Percentiles rank a stretch among this genome's conserved stretches.
Evolutionary conservation across 1,140 invertebrate species (phyloP).

Genomic region (Nylanderia fulva): DNA sequence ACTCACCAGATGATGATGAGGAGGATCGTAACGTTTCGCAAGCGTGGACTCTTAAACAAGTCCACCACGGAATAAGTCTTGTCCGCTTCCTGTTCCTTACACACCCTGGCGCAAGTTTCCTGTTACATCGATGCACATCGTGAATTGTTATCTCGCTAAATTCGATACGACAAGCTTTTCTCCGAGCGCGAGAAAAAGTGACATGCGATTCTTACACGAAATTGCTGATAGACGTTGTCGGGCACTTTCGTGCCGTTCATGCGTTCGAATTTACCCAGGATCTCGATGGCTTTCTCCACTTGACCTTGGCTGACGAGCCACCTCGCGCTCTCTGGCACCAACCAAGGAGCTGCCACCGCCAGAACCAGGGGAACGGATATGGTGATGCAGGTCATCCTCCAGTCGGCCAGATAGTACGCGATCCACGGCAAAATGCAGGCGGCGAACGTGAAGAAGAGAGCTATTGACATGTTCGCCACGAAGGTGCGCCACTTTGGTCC

Average conservation of each 20-base stretch:
- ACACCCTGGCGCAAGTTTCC: slow-evolving; percentile 88
- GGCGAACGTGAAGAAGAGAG: slow-evolving; percentile 94
- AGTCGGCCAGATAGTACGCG: slow-evolving; percentile 91
- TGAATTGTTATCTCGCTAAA: neutral
- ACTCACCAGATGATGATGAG: slow-evolving; percentile 91
- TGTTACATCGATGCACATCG: slow-evolving; percentile 73
- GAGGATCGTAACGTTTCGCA: slow-evolving; percentile 90
- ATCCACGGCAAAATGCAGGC: slow-evolving; percentile 93
- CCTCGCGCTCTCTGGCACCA: slow-evolving; percentile 94
- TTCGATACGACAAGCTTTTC: neutral
- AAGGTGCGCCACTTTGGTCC: slow-evolving; percentile 95
- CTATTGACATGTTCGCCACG: slow-evolving; percentile 96
- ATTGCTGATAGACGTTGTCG: slow-evolving; percentile 90
- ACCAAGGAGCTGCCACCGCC: slow-evolving; percentile 89
- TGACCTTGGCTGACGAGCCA: slow-evolving; percentile 94
- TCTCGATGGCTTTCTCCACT: slow-evolving; percentile 91
- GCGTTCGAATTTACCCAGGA: slow-evolving; percentile 92
- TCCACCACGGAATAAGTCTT: slow-evolving; percentile 92
- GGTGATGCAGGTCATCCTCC: slow-evolving; percentile 90
- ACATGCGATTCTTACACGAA: slow-evolving; percentile 78
- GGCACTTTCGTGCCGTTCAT: slow-evolving; percentile 92
- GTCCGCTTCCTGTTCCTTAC: slow-evolving; percentile 89
- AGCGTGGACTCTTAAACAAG: slow-evolving; percentile 91
- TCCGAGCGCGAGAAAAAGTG: neutral
- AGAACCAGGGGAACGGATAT: slow-evolving; percentile 92